A percentile compares a stretch with the other conserved stretches of the same genome.
Evolutionary conservation across 2,888 invertebrate genomes (phyloP).

Genomic region (Drosophila austrosaltans): DNA sequence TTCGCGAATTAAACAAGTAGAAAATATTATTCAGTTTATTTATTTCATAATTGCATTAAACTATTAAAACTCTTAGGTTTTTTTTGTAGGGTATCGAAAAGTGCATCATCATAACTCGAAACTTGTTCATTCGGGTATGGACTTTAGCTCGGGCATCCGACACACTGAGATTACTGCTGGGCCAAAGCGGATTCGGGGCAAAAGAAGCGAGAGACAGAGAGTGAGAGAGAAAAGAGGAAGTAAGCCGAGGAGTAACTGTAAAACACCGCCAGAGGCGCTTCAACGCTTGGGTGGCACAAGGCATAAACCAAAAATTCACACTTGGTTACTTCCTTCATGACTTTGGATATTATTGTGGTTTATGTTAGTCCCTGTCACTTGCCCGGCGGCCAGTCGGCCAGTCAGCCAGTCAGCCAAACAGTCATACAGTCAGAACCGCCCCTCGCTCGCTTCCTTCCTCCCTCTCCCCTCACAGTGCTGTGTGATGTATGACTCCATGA

Average conservation of each 20-base stretch:
- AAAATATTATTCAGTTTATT: too few species aligned
- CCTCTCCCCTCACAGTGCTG: conserved; percentile 24
- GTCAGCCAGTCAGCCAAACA: background rate
- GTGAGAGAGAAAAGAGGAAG: background rate
- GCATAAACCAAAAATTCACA: conserved; percentile 77
- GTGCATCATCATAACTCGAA: background rate
- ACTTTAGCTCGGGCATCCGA: conserved; percentile 8
- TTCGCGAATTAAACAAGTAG: too few species aligned
- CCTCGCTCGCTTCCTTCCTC: conserved; percentile 2
- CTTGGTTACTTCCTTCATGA: conserved; percentile 79
- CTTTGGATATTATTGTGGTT: conserved; percentile 78
- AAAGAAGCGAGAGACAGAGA: background rate
- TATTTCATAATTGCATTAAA: too few species aligned
- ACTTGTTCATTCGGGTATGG: background rate
- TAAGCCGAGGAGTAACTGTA: conserved; percentile 24
- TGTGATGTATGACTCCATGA: conserved; percentile 77
- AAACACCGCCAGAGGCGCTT: conserved; percentile 33
- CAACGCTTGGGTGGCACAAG: conserved; percentile 54
- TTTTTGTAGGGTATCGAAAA: background rate
- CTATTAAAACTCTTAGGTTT: too few species aligned
- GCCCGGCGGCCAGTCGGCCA: conserved; percentile 45
- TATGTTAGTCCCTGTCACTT: conserved; percentile 75
- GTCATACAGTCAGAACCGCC: conserved; percentile 20
- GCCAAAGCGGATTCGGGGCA: conserved; percentile 1
- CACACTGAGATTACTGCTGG: conserved; percentile 11